Evolutionary conservation across 2,797 vertebrate species (phyloP), one percentile per base, ranked within the genome.

Genomic region (Falco biarmicus): DNA sequence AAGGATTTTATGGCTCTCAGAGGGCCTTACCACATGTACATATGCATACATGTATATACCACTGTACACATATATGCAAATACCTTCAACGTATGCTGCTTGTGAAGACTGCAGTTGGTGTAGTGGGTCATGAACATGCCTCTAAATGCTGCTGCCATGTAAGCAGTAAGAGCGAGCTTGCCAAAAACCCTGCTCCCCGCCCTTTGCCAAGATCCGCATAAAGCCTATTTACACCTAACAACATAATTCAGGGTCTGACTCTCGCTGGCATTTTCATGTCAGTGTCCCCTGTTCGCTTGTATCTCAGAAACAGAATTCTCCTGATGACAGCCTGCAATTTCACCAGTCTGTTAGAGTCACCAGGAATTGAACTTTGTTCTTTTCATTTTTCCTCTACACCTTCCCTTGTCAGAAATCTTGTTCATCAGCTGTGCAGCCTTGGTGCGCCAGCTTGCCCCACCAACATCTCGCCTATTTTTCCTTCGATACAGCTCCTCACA

Each of bases 261-360:
- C 2, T 65, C 13, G 15, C 54, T 75, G 70, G 29, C 45, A 92
- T 90, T 96, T 95, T 95, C 80, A 81, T 60, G 81, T 87, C 71
- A 83, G 34, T 43, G 54, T 69, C 66, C 43, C 60, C 34, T 92
- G 87, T 78, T 83, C 59, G 21, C 92, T 94, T 93, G n/a, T 68
- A 47, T 81, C 53, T 69, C 75, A 84, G 59, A 91, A 96, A 34
- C 7, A 73, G 56, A 31, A 31, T 85, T 92, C 93, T 95, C 78
- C 77, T 25, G 2, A 64, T 47, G 81, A 68, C 71, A 85, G 60
- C 28, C 66, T 92, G 25, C 87, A 96, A 85, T 84, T 96, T 90
- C 61, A 71, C 31, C 7, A 6, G 45, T 77, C 53, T 75, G 45
- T 82, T 73, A 76, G 32, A 92, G 91, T 73, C 60, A 80, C 6